Evolutionary conservation across 2,888 invertebrate genomes (phyloP), one percentile per base, ranked within the genome.

Genomic region (Drosophila parthenogenetica): DNA sequence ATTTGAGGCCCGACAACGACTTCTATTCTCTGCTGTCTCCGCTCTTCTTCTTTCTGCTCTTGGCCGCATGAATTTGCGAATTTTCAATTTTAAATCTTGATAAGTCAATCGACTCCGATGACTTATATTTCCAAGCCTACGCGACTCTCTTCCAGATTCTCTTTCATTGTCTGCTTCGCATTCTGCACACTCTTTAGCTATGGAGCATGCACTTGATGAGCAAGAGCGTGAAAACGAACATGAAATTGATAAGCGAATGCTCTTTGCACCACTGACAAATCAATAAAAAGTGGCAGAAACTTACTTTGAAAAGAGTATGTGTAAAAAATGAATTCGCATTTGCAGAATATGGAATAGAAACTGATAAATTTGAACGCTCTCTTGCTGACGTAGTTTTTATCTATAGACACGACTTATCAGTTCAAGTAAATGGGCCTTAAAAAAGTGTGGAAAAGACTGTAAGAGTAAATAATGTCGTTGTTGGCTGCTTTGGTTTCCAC

Each of bases 31-130:
- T 3, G 19, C 14, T 29, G 2, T 19, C 19, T 29, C 29, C 29
- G 8, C 7, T 1, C 29, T 29, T 29, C 29, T 29, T 25, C 25
- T 25, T 25, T 5, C 25, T 25, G 25, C 7, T 25, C n/a, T 37
- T 32, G 37, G 51, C 51, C 75, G 73, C 81, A 81, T 90, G 90
- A 90, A 79, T 90, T 63, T 75, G 86, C 81, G 79, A 68, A 77
- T 71, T 58, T 59, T 45, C 13, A 29, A 57, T 60, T 16, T 43
- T 19, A 50, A 58, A 59, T 63, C 42, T 35, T 49, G 40, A 63
- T 40, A 63, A 63, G 32, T 63, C 62, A 63, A 63, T 63, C 62
- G 50, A 42, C 42, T 42, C 29, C 17, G 32, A 43, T 39, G 37
- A 46, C 48, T 49, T 49, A 49, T 49, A 25, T 42, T 59, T 14